phyloP scores from a whole-genome alignment of 2,113 vertebrate species.

The Alethe castanea region DNA sequence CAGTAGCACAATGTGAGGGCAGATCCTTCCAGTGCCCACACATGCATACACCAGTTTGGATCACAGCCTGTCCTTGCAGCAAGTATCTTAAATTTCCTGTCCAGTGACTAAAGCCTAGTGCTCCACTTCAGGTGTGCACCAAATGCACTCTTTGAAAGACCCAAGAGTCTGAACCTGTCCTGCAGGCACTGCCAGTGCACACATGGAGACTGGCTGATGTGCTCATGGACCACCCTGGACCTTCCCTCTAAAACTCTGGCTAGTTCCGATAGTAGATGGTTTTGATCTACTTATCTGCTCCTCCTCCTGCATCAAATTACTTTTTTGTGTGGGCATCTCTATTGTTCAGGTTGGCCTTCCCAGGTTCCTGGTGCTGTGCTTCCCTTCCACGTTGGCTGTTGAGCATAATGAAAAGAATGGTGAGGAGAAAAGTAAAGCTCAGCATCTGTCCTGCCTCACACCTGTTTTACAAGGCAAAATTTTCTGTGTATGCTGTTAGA shows the following conservation, averaged over 20 bases:
- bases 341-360: background rate
- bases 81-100: background rate
- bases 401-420: background rate
- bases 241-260: background rate
- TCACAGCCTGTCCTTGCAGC: background rate
- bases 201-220: background rate
- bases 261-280: background rate
- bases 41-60: accelerated
- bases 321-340: accelerated
- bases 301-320: background rate
- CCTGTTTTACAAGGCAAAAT: background rate
- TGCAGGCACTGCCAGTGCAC: background rate
- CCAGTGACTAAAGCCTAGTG: no score
- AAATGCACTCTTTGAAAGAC: background rate
- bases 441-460: background rate
- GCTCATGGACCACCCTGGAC: background rate
- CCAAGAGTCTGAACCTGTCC: background rate
- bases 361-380: background rate
- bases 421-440: background rate
- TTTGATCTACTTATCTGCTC: background rate
- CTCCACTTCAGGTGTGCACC: background rate
- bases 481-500: background rate
- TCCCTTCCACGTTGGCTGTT: accelerated
- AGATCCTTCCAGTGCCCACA: background rate
- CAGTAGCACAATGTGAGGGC: background rate